These are phyloP conservation scores for Diabrotica virgifera DNA, from an alignment of 1,140 invertebrate genomes.

Conservation along the genomic window DNA sequence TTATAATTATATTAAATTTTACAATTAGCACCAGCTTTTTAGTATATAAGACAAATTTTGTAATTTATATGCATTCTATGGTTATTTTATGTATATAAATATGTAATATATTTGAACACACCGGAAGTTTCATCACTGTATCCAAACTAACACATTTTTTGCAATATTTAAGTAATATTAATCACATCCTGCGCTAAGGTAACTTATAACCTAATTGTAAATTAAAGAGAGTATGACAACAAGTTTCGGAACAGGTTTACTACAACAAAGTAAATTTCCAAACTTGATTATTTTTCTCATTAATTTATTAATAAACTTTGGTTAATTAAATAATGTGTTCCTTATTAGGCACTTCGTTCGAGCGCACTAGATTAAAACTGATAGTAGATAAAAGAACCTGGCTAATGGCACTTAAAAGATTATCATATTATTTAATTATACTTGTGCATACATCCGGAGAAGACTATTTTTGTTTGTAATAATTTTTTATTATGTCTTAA, in stretches of 20 bases:
- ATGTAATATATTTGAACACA: background rate
- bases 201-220: conserved; percentile 1
- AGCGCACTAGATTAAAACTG: background rate
- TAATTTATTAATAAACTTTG: background rate
- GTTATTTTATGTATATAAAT: background rate
- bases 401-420: too few species aligned
- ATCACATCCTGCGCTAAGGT: background rate
- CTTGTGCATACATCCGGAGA: too few species aligned
- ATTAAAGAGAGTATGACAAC: background rate
- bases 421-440: too few species aligned
- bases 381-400: too few species aligned
- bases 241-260: background rate
- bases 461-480: too few species aligned
- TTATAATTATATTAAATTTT: too few species aligned
- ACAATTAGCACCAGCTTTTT: too few species aligned
- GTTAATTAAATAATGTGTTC: background rate
- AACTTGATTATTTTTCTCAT: background rate
- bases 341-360: background rate
- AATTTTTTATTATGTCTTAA: too few species aligned
- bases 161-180: background rate
- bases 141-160: background rate
- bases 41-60: too few species aligned
- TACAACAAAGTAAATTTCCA: background rate
- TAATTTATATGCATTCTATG: background rate
- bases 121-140: background rate